Percentiles rank a stretch among this genome's conserved stretches.
Conservation (phyloP, 2,888 invertebrate genomes). For the Apotomis betuletana region DNA sequence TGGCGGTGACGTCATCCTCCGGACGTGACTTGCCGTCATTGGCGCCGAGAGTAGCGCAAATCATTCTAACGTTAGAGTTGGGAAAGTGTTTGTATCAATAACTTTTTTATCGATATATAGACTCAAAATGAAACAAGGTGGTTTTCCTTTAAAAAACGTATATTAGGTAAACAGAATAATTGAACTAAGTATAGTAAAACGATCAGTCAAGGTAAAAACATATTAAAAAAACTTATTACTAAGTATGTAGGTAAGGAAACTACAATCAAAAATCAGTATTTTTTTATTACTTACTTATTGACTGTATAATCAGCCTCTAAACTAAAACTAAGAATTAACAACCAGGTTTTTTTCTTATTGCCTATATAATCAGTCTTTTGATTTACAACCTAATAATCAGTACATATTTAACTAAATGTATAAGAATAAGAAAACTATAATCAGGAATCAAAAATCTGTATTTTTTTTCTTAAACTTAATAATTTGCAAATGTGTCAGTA, state of each 20-base stretch:
- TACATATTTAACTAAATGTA: not conserved
- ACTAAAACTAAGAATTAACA: not conserved
- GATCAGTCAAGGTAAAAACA: too few relatives aligned
- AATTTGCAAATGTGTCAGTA: not conserved
- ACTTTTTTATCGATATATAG: too few relatives aligned
- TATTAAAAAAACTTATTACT: not conserved
- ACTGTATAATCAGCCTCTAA: not conserved
- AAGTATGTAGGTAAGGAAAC: not conserved
- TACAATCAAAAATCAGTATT: not conserved
- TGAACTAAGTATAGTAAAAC: too few relatives aligned
- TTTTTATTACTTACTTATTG: not conserved
- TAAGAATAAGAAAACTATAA: slow-evolving; percentile 1
- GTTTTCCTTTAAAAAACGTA: too few relatives aligned
- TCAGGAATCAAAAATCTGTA: not conserved
- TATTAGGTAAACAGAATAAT: too few relatives aligned
- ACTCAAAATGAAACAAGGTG: too few relatives aligned
- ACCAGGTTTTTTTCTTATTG: not conserved
- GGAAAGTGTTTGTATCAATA: too few relatives aligned
- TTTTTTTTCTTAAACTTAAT: not conserved
- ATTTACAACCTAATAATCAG: not conserved
- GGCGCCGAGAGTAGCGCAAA: too few relatives aligned
- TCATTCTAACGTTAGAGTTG: too few relatives aligned
- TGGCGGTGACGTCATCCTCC: too few relatives aligned
- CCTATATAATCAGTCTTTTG: not conserved
- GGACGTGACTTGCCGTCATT: too few relatives aligned